Evolutionary conservation across 2,888 invertebrate genomes (phyloP).

Genomic region (Ophion slaviceki): DNA sequence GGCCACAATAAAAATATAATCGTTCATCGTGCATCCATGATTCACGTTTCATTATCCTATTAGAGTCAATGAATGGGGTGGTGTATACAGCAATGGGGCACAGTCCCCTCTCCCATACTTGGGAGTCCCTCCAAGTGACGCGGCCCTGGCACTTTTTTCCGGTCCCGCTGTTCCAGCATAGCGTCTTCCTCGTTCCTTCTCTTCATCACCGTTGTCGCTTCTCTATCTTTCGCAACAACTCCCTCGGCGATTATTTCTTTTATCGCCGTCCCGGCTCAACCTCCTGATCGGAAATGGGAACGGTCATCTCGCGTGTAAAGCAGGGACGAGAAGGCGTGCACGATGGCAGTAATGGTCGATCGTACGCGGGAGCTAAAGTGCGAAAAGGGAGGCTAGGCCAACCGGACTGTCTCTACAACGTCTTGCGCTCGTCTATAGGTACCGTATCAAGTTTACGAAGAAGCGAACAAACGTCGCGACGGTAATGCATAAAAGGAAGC

Average conservation of each 20-base stretch:
- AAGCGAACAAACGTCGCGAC: conserved; percentile 49
- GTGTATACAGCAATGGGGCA: conserved; percentile 36
- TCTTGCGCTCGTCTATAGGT: background rate
- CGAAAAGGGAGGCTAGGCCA: conserved; percentile 7
- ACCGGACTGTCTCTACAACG: background rate
- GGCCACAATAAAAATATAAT: conserved; percentile 80
- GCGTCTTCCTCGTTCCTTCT: conserved; percentile 35
- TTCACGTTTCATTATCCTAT: conserved; percentile 81
- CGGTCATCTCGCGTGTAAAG: conserved; percentile 69
- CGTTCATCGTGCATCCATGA: conserved; percentile 79
- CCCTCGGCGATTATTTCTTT: conserved; percentile 19
- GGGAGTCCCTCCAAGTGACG: conserved; percentile 51
- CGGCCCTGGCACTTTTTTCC: conserved; percentile 53
- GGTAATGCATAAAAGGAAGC: conserved; percentile 36
- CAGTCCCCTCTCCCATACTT: conserved; percentile 39
- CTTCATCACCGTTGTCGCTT: background rate
- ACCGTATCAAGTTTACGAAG: conserved; percentile 35
- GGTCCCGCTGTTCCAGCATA: conserved; percentile 39
- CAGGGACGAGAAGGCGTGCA: conserved; percentile 61
- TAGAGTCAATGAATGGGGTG: conserved; percentile 77
- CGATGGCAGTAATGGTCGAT: conserved; percentile 44
- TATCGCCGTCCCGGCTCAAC: conserved; percentile 17
- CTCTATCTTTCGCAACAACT: conserved; percentile 23
- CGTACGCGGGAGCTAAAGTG: conserved; percentile 36
- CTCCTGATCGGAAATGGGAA: conserved; percentile 65